Evolutionary conservation across 2,113 vertebrate genomes (phyloP), one percentile per base, ranked within the genome.

Genomic region (Fulmarus glacialis): DNA sequence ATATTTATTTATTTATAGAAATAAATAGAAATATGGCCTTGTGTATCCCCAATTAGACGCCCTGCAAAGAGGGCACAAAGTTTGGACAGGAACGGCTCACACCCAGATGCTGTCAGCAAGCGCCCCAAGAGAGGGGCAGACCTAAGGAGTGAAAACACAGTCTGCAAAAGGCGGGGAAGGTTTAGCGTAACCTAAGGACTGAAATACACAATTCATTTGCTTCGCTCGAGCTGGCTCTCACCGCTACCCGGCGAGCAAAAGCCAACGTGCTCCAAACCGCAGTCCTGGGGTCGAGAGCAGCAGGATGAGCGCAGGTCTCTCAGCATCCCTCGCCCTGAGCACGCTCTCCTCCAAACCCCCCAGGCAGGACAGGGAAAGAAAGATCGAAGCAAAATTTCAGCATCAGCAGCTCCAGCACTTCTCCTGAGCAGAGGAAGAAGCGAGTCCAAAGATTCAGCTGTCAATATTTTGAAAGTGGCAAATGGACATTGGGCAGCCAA

Each of bases 181-280:
- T n/a, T 70, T 32, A 80, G 20, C 34, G 47, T 11, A 84, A 74
- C 36, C 17, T 40, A 26, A 63, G 34, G 19, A 72, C 52, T 16
- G 15, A 67, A 43, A 50, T 30, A 8, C 45, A 47, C 12, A 29
- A 30, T 19, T 34, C 11, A 30, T 38, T 20, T 2, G 0, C 20
- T 59, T 79, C n/a, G 18, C n/a, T 91, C 0, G 0, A 19, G 16
- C 1, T 53, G 15, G 23, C 20, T 95, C 29, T 79, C 23, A 15
- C 42, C 2, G 1, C 47, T 56, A 56, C 43, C 43, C 0, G 0
- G 21, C 0, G 1, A 82, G 38, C 8, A 80, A 32, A 89, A 75
- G 21, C 26, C 55, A 87, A 4, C 3, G 1, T 40, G 15, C 24
- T 66, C n/a, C 75, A 77, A 73, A 79, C 23, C 10, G 3, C 8